These are phyloP conservation scores for Cyprinodon variegatus DNA, from an alignment of 2,113 vertebrate species.

Conservation along the genomic window DNA sequence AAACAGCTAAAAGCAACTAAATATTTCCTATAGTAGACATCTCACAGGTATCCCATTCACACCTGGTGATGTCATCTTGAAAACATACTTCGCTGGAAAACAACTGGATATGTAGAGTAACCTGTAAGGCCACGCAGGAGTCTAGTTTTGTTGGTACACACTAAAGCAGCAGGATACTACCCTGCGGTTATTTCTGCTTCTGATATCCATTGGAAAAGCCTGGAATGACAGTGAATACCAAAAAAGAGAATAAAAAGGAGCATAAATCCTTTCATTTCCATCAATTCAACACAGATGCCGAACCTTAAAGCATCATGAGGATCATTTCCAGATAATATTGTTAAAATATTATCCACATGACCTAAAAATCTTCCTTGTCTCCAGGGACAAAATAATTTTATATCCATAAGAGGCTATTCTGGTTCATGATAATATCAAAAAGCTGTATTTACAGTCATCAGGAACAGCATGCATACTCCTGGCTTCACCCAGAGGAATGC, in stretches of 20 bases:
- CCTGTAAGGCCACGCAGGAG: constrained; percentile 24
- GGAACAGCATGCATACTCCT: constrained; percentile 12
- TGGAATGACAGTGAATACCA: constrained; percentile 23
- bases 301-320: constrained; percentile 2
- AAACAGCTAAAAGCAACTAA: constrained; percentile 8
- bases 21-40: background rate
- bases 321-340: constrained; percentile 3
- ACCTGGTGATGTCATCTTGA: constrained; percentile 29
- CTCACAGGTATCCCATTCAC: constrained; percentile 12
- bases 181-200: constrained; percentile 25
- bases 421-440: constrained; percentile 18
- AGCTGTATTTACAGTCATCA: constrained; percentile 11
- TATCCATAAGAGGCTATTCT: constrained; percentile 34
- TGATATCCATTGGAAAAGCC: constrained; percentile 43
- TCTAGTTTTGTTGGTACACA: constrained; percentile 18
- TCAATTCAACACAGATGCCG: background rate
- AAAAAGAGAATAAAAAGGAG: constrained; percentile 4
- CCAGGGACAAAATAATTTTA: constrained; percentile 22
- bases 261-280: background rate
- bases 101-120: constrained; percentile 15
- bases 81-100: constrained; percentile 25
- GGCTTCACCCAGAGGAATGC: constrained; percentile 57
- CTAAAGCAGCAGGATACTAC: constrained; percentile 8
- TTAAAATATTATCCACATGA: constrained; percentile 4
- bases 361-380: constrained; percentile 23